Percentiles rank a stretch among this genome's conserved stretches.
phyloP scores from a whole-genome alignment of 2,113 vertebrate species.

The Pelvicachromis taeniatus region DNA sequence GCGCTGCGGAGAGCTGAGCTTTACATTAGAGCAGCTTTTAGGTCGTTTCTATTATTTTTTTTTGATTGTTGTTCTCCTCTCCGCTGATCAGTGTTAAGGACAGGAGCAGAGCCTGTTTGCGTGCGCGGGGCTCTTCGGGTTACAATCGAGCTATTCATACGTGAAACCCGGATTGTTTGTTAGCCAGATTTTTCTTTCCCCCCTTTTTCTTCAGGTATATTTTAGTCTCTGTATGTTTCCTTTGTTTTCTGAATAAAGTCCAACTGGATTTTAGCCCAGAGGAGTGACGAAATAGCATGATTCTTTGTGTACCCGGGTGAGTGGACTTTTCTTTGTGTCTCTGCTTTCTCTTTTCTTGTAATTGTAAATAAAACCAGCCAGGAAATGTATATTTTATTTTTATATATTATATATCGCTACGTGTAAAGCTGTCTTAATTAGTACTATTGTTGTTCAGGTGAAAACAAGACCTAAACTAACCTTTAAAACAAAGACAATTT shows the following conservation, averaged over 20 bases:
- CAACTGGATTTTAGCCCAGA: background rate
- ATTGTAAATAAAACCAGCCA: background rate
- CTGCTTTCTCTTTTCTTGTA: background rate
- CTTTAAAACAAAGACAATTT: background rate
- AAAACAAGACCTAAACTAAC: background rate
- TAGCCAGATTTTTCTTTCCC: background rate
- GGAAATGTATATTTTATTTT: background rate
- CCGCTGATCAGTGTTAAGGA: background rate
- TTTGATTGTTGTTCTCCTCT: background rate
- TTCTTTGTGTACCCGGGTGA: constrained; percentile 79
- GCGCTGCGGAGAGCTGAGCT: background rate
- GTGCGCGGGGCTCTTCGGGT: background rate
- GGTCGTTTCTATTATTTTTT: background rate
- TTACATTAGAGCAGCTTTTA: background rate
- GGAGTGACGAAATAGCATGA: constrained; percentile 64
- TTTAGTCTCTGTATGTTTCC: background rate
- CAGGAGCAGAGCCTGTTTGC: background rate
- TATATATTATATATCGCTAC: background rate
- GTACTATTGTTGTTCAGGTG: background rate
- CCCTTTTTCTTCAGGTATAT: background rate
- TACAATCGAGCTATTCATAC: background rate
- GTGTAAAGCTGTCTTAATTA: background rate
- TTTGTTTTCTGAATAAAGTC: background rate
- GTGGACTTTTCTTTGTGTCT: constrained; percentile 49
- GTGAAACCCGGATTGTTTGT: background rate